Conservation (phyloP, 2,113 vertebrate species). For the Sylvietta virens region DNA sequence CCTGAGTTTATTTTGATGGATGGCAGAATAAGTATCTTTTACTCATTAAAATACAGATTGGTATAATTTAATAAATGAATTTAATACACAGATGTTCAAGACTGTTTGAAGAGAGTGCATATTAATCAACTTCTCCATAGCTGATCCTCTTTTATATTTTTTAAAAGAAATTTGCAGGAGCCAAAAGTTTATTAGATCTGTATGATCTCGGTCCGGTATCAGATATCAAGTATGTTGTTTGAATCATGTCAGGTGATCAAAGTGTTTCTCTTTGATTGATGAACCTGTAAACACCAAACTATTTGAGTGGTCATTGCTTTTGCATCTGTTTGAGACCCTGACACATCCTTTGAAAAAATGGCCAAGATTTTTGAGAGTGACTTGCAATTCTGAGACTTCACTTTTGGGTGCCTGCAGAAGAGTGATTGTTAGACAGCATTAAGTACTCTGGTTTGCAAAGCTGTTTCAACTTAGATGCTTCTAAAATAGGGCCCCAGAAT, state of each 20-base stretch:
- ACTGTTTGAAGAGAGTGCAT: conserved; percentile 76
- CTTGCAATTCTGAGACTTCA: not conserved
- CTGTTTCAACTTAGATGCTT: conserved; percentile 40
- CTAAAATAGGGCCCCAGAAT: conserved; percentile 9
- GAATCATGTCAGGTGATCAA: conserved; percentile 69
- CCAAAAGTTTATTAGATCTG: conserved; percentile 84
- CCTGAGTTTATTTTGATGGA: conserved; percentile 89
- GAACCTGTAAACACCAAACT: conserved; percentile 69
- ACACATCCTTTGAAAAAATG: conserved; percentile 55
- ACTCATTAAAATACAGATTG: conserved; percentile 88
- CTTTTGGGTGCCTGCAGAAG: not conserved
- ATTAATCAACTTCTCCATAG: conserved; percentile 85
- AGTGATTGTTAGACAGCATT: not conserved
- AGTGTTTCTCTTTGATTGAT: conserved; percentile 71
- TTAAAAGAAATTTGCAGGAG: conserved; percentile 74
- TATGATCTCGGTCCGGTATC: conserved; percentile 72
- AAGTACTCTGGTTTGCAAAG: not conserved
- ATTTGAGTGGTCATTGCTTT: conserved; percentile 47
- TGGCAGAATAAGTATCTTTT: conserved; percentile 85
- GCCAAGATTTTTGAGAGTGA: conserved; percentile 33
- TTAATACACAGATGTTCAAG: conserved; percentile 85
- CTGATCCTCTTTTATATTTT: conserved; percentile 79
- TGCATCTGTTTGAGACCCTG: conserved; percentile 33
- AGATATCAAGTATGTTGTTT: conserved; percentile 59
- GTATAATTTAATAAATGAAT: conserved; percentile 88